Base-by-base conservation (phyloP, 1,140 invertebrate genomes). In the Calliphora vicina region DNA sequence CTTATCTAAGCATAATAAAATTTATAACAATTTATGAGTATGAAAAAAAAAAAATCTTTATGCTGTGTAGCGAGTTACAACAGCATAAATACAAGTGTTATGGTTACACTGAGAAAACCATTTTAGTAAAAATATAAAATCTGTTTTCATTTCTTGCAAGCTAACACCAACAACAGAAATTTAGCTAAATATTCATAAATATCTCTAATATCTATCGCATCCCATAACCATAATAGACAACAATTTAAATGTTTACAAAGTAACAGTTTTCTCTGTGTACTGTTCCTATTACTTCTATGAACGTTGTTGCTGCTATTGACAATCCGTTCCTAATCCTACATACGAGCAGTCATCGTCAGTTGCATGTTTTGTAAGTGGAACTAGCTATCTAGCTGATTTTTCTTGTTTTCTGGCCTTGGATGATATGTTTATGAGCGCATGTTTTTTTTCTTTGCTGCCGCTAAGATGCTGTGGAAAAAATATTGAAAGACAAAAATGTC, bases 1-100 rank as follows among this genome's bases (percentile, higher is more conserved):
- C 61, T 67, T 67, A 67, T 67, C 61, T 67, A 67, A 67, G 61
- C 61, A 67, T 1, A 67, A 67, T 67, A 67, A 67, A 67, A 67
- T 67, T 67, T 67, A 67, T 67, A 67, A 67, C 61, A 67, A 67
- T 67, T 67, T 67, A 50, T 50, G 45, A 50, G 4, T 50, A 50
- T 50, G 12, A 50, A 50, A 50, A 4, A 6, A 50, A 17, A n/a
- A n/a, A n/a, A 57, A 15, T n/a, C 61, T 23, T 67, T 67, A 67
- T 20, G 50, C 15, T 6, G n/a, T 6, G 15, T 1, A 57, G 35
- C 50, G 35, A 57, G n/a, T 15, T n/a, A 67, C n/a, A 67, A 23
- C n/a, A 67, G 9, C n/a, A 67, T 9, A 23, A 23, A 67, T 67
- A 67, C 13, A n/a, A 61, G 42, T 12, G 42, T n/a, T n/a, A n/a